Evolutionary conservation across 1,140 invertebrate species (phyloP), one percentile per base, ranked within the genome.

Genomic region (Cepaea nemoralis): DNA sequence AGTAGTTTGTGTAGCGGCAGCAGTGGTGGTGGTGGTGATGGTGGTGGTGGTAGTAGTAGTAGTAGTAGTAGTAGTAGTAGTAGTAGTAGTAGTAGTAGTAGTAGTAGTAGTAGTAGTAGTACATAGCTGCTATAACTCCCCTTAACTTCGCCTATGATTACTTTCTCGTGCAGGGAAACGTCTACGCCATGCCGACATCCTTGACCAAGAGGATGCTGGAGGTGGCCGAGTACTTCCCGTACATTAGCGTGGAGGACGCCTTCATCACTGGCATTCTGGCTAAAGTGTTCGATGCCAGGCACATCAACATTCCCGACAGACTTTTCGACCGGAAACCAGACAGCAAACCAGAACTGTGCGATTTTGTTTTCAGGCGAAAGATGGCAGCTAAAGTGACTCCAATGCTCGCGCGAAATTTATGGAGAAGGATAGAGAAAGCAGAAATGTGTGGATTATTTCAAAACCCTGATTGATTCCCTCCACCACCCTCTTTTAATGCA

Each of bases 181-280:
- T 85, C 8, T 90, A 90, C 69, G 85, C 89, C 39, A 86, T 90
- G 48, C 84, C 85, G n/a, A 82, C 67, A 22, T 84, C 85, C 59
- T 80, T 87, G 27, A 85, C 85, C 5, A 40, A 70, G n/a, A 81
- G 83, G 55, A 81, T 88, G 39, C 85, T 87, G 45, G 83, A 86
- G 55, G 69, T 84, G 12, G 87, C 87, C 0, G 86, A 87, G 45
- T 87, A 85, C 63, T 83, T 89, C 71, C 88, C 88, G 0, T 87
- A 86, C 63, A 83, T 91, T 12, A 83, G 82, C 24, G 85, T 92
- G 77, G 92, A 93, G 80, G 92, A 93, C 77, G 91, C 89, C 10
- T 92, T 88, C 85, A 88, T 92, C 19, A 92, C 91, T 3, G 92
- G 92, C 5, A 88, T 92, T n/a, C 75, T 92, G 12, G 86, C 89